Percentiles rank a stretch among this genome's conserved stretches.
Evolutionary conservation across 1,140 invertebrate species (phyloP).

Genomic region (Bombus difficillimus): DNA sequence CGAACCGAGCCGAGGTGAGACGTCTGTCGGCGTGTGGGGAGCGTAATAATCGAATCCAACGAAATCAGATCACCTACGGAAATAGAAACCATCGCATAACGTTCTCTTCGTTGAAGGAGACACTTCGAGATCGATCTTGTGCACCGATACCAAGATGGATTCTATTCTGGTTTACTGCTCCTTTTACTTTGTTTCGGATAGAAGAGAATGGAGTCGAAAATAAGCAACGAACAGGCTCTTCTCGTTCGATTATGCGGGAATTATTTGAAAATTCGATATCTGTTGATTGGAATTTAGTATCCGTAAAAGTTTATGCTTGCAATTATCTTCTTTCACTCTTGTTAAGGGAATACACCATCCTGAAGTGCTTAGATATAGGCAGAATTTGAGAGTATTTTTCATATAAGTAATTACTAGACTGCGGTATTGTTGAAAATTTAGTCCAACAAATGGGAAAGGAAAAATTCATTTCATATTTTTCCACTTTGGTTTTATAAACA

Average conservation of each 20-base stretch:
- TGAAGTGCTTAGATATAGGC: too few species aligned
- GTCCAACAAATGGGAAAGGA: too few species aligned
- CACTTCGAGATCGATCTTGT: constrained; percentile 23
- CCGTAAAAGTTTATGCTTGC: not conserved
- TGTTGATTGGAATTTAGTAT: constrained; percentile 1
- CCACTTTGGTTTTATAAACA: too few species aligned
- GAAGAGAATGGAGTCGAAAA: not conserved
- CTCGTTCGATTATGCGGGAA: not conserved
- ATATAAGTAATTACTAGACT: too few species aligned
- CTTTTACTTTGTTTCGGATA: constrained; percentile 34
- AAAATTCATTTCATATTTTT: too few species aligned
- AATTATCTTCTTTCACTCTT: not conserved
- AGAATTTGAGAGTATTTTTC: too few species aligned
- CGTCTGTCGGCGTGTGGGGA: too few species aligned
- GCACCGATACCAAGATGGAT: constrained; percentile 29
- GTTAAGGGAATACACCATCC: fast-evolving
- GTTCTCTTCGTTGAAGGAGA: constrained; percentile 6
- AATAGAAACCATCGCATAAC: constrained; percentile 45
- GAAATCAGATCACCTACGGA: constrained; percentile 56
- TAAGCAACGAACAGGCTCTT: not conserved
- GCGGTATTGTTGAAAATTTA: too few species aligned
- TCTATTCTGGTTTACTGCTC: constrained; percentile 55
- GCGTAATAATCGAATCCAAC: constrained; percentile 54
- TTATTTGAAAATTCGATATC: constrained; percentile 38
- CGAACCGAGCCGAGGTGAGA: too few species aligned